phyloP scores from a whole-genome alignment of 2,113 vertebrate genomes.

The Nibea coibor region DNA sequence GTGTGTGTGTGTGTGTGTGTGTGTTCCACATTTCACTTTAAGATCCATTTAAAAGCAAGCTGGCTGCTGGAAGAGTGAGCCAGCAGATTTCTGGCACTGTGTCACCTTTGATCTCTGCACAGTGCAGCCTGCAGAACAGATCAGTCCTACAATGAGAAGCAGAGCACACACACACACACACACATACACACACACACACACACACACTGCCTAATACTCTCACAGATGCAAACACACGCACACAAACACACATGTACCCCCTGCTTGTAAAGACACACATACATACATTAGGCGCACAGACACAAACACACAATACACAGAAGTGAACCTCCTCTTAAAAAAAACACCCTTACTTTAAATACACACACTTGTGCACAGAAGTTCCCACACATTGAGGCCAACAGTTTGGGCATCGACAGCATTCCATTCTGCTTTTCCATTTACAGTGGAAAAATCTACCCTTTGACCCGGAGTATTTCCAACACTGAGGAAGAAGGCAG shows the following conservation, averaged over 20 bases:
- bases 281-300: conserved; percentile 7
- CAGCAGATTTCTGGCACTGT: conserved; percentile 57
- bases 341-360: conserved; percentile 18
- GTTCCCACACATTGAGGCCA: conserved; percentile 71
- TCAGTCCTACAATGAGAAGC: conserved; percentile 58
- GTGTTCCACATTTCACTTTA: conserved; percentile 47
- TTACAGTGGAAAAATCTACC: conserved; percentile 78
- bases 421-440: conserved; percentile 72
- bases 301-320: conserved; percentile 8
- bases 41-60: conserved; percentile 53
- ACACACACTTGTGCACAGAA: conserved; percentile 44
- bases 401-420: conserved; percentile 67
- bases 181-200: conserved; percentile 2
- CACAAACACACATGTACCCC: not conserved
- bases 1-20: not conserved
- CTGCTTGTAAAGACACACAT: conserved; percentile 43
- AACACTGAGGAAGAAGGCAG: conserved; percentile 64
- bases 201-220: conserved; percentile 6
- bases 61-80: conserved; percentile 52
- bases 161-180: conserved; percentile 27
- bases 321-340: conserved; percentile 25
- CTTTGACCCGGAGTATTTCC: conserved; percentile 74
- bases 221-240: conserved; percentile 2
- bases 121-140: conserved; percentile 52
- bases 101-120: conserved; percentile 64